Conservation (phyloP, 2,113 vertebrate genomes). For the Notarius lentiginosus region DNA sequence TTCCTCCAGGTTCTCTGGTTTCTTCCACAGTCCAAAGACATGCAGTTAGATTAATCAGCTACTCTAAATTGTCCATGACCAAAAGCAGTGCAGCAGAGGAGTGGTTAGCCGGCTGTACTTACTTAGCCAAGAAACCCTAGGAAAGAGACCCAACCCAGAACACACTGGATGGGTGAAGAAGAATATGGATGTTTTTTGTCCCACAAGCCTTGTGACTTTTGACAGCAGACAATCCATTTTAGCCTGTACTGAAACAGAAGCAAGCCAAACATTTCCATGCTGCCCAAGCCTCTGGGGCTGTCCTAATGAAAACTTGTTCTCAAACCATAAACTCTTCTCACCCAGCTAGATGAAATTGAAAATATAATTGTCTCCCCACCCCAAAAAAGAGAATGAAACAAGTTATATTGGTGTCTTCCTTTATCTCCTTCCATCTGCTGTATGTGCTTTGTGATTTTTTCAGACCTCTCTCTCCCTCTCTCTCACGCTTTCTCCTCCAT, state of each 20-base stretch:
- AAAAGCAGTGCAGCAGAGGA: no score
- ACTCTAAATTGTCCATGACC: no score
- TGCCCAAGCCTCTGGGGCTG: slow-evolving; percentile 38
- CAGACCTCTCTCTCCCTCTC: not conserved
- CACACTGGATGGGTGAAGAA: no score
- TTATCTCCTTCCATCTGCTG: slow-evolving; percentile 43
- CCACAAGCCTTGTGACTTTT: slow-evolving; percentile 11
- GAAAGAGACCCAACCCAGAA: no score
- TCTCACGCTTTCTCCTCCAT: not conserved
- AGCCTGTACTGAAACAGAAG: slow-evolving; percentile 27
- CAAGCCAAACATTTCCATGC: slow-evolving; percentile 35
- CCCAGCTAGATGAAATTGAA: slow-evolving; percentile 42
- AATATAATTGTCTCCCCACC: slow-evolving; percentile 25
- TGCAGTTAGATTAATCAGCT: no score
- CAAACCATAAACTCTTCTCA: slow-evolving; percentile 51
- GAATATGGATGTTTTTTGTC: not conserved
- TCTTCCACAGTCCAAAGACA: no score
- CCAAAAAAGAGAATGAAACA: not conserved
- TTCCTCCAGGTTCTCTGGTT: no score
- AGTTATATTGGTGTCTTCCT: slow-evolving; percentile 1
- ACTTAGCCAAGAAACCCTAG: no score
- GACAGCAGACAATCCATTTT: slow-evolving; percentile 36
- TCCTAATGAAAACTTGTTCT: slow-evolving; percentile 46
- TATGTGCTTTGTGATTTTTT: not conserved
- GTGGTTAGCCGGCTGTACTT: no score